Evolutionary conservation across 2,888 invertebrate genomes (phyloP).

Genomic region (Acanthosepion lycidas): DNA sequence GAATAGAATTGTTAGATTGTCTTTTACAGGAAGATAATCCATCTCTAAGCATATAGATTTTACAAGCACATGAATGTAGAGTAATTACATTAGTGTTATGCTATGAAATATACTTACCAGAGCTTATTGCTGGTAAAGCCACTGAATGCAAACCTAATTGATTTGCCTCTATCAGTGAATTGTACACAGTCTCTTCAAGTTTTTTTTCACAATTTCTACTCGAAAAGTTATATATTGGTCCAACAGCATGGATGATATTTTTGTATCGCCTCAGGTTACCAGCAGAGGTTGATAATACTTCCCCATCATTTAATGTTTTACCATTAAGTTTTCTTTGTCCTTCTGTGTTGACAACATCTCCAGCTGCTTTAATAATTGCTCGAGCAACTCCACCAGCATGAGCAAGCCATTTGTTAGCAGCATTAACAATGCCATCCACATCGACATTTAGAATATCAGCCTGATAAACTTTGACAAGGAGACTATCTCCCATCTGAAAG

Average conservation of each 20-base stretch:
- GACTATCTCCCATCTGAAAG: neutral
- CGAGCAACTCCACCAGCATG: neutral
- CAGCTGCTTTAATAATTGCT: neutral
- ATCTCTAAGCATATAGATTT: no score
- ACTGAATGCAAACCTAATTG: neutral
- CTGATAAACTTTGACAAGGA: neutral
- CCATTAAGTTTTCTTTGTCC: neutral
- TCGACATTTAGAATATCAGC: neutral
- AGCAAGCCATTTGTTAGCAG: neutral
- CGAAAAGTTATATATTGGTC: neutral
- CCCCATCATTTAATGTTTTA: neutral
- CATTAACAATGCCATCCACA: slow-evolving; percentile 39
- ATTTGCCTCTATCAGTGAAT: neutral
- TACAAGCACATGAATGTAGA: no score
- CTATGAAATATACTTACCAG: neutral
- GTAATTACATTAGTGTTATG: no score
- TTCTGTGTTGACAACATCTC: neutral
- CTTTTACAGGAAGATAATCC: no score
- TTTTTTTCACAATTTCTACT: neutral
- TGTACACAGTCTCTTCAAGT: neutral
- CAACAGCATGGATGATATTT: slow-evolving; percentile 38
- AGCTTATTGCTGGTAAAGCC: neutral
- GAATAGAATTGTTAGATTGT: no score
- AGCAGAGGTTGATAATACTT: slow-evolving; percentile 34
- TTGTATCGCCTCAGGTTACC: neutral